phyloP scores from a whole-genome alignment of 2,113 vertebrate species.

The Phalacrocorax pelagicus region DNA sequence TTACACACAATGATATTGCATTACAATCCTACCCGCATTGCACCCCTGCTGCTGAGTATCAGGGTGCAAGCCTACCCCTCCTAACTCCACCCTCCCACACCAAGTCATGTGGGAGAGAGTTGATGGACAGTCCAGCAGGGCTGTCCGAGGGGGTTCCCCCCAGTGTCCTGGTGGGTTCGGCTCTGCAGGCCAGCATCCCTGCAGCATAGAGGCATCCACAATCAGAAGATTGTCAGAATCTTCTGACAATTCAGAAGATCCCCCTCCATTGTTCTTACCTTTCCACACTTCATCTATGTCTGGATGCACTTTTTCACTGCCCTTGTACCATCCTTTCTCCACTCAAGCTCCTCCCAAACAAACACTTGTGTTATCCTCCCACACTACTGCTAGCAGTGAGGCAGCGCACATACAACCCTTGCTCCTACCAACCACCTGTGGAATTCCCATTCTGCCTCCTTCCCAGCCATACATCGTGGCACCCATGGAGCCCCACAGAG shows the following conservation, averaged over 20 bases:
- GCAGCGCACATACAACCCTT: no score
- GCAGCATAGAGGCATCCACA: neutral
- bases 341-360: neutral
- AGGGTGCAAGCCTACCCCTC: neutral
- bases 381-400: neutral
- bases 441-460: neutral
- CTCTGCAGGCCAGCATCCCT: neutral
- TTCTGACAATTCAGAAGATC: neutral
- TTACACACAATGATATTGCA: neutral
- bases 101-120: neutral
- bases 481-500: neutral
- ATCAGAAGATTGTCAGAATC: no score
- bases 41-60: neutral
- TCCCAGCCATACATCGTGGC: neutral
- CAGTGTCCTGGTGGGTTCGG: rapidly evolving
- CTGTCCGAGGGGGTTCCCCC: neutral
- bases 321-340: neutral
- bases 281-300: neutral
- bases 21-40: neutral
- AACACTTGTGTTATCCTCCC: neutral
- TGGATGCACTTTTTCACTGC: neutral
- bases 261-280: neutral
- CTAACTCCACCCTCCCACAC: neutral
- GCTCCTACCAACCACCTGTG: neutral
- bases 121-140: neutral